These are phyloP conservation scores for Rhagophthalmus giganteus DNA, from an alignment of 2,888 invertebrate species.

Conservation along the genomic window DNA sequence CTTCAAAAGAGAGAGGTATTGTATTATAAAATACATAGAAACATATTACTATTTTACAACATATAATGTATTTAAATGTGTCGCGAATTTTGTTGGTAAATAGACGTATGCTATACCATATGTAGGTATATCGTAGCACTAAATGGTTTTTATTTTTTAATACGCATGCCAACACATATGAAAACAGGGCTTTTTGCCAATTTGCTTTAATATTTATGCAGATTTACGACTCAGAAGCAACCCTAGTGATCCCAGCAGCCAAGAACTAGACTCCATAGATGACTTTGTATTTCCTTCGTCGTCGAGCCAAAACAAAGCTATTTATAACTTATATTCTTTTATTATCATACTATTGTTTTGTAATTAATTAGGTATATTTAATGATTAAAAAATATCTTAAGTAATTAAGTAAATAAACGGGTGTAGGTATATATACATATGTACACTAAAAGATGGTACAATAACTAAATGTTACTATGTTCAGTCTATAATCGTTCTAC, in stretches of 20 bases:
- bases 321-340: slow-evolving; percentile 12
- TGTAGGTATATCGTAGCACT: slow-evolving; percentile 15
- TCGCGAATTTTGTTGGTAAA: slow-evolving; percentile 21
- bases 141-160: slow-evolving; percentile 19
- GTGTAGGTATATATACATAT: slow-evolving; percentile 1
- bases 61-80: slow-evolving; percentile 31
- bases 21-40: no score
- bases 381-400: slow-evolving; percentile 6
- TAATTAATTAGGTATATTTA: slow-evolving; percentile 12
- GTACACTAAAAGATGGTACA: slow-evolving; percentile 19
- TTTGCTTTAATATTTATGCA: slow-evolving; percentile 39
- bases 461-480: slow-evolving; percentile 14
- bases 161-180: slow-evolving; percentile 25
- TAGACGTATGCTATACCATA: slow-evolving; percentile 7
- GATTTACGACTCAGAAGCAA: slow-evolving; percentile 48
- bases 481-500: slow-evolving; percentile 10
- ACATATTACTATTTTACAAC: no score
- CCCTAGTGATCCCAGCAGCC: slow-evolving; percentile 44
- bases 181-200: slow-evolving; percentile 23
- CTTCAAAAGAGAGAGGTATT: slow-evolving; percentile 49
- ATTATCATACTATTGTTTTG: slow-evolving; percentile 14
- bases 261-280: slow-evolving; percentile 40
- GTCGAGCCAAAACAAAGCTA: slow-evolving; percentile 19
- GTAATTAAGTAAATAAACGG: neutral
- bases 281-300: slow-evolving; percentile 37